Evolutionary conservation across 2,113 vertebrate genomes (phyloP), one percentile per base, ranked within the genome.

Genomic region (Pygathrix nemaeus): DNA sequence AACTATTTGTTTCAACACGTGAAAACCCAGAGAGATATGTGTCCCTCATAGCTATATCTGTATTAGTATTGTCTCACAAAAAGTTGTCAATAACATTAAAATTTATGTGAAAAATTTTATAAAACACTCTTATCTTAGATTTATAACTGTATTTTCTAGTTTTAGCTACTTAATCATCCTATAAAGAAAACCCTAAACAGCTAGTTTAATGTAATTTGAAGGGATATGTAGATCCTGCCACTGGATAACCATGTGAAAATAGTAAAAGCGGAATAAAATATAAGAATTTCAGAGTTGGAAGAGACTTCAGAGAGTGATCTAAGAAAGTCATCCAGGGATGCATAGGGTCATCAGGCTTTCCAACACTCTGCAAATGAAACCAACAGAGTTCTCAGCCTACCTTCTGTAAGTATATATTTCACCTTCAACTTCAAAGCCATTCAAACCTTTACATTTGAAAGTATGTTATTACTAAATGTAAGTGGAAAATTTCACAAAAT

Each of bases 61-160:
- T 59, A 97, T 96, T 68, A 75, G 95, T 16, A 78, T 3, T 97
- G 95, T 88, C 85, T 70, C 88, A 97, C 88, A 94, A 97, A 17
- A 95, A 97, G 84, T 94, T 93, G 72, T 92, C 20, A 6, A 57
- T 96, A 97, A 90, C 92, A 89, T 80, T 96, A 97, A 97, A 82
- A 18, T 2, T 64, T 86, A 48, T 0, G 13, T 94, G 14, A 64
- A 92, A 88, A 0, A 0, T 3, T 83, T 45, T 79, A 96, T 35
- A 40, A 5, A 82, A 0, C 45, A 66, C 88, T 82, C 61, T 61
- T 48, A 97, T 50, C 43, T 88, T 64, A 50, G 16, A 80, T 12
- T 90, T 76, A n/a, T 10, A 30, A 3, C 43, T 59, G 40, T 82
- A 92, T 72, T 94, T 57, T 93, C 48, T 73, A 81, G 59, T 68